Percentiles rank a stretch among this genome's conserved stretches.
Evolutionary conservation across 2,113 vertebrate genomes (phyloP).

Genomic region (Donacobius atricapilla): DNA sequence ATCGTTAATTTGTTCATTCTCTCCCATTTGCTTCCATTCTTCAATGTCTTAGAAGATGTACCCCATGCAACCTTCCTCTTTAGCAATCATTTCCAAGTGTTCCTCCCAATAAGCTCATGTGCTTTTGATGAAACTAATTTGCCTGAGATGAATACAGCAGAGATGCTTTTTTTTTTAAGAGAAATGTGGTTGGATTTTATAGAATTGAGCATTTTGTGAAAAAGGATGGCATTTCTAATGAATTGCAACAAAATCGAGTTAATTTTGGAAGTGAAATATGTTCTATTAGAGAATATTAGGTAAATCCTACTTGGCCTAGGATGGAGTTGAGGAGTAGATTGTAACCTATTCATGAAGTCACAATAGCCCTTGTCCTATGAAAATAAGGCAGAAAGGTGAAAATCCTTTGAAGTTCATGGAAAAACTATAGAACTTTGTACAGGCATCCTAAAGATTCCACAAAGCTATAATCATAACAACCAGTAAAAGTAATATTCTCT

Average conservation of each 20-base stretch:
- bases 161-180: not conserved
- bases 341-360: not conserved
- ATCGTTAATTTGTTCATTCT: constrained; percentile 89
- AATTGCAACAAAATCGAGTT: not conserved
- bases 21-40: constrained; percentile 82
- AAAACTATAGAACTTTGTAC: not conserved
- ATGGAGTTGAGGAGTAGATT: not conserved
- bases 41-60: constrained; percentile 81
- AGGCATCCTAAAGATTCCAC: not conserved
- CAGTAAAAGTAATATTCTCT: not conserved
- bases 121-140: constrained; percentile 70
- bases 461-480: not conserved
- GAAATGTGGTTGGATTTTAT: constrained; percentile 25
- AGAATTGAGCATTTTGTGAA: not conserved
- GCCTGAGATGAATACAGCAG: constrained; percentile 23
- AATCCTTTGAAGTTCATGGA: not conserved
- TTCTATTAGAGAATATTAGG: not conserved
- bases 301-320: not conserved
- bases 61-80: constrained; percentile 54
- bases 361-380: not conserved
- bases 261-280: not conserved
- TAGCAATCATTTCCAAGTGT: constrained; percentile 73
- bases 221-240: not conserved
- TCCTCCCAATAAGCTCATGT: constrained; percentile 35
- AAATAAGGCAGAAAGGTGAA: not conserved